Conservation (phyloP, 2,113 vertebrate genomes). For the Nannospalax galili region DNA sequence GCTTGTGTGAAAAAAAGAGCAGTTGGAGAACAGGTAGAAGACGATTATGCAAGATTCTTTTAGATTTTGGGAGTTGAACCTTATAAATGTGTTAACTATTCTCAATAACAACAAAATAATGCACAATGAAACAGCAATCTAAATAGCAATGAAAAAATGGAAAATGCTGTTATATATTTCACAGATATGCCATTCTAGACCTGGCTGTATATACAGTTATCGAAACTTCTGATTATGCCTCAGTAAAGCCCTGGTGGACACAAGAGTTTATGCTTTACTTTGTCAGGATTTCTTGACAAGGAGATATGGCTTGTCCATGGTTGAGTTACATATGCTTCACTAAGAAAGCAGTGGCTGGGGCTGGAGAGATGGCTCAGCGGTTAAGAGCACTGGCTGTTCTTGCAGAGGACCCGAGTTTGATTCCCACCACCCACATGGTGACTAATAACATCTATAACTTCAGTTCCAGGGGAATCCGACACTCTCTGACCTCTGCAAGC, state of each 20-base stretch:
- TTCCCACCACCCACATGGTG: too few species aligned
- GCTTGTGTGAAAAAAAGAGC: neutral
- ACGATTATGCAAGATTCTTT: neutral
- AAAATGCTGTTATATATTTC: neutral
- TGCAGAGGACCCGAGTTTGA: too few species aligned
- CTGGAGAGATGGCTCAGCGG: too few species aligned
- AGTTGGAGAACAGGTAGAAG: neutral
- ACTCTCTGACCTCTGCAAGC: too few species aligned
- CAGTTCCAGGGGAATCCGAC: too few species aligned
- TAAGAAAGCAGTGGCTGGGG: neutral
- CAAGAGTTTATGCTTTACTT: neutral
- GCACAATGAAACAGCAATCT: neutral
- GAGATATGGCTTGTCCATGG: neutral
- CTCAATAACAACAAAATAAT: neutral
- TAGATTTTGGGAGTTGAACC: constrained; percentile 1
- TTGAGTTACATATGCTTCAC: neutral
- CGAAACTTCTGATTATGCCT: neutral
- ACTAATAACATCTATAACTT: too few species aligned
- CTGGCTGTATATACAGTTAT: neutral
- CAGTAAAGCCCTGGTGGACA: neutral
- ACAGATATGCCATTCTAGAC: neutral
- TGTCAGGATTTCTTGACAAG: constrained; percentile 12
- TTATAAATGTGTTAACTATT: neutral
- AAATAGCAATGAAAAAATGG: constrained; percentile 9
- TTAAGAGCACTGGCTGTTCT: too few species aligned